Evolutionary conservation across 2,113 vertebrate species (phyloP).

Genomic region (Progne subis): DNA sequence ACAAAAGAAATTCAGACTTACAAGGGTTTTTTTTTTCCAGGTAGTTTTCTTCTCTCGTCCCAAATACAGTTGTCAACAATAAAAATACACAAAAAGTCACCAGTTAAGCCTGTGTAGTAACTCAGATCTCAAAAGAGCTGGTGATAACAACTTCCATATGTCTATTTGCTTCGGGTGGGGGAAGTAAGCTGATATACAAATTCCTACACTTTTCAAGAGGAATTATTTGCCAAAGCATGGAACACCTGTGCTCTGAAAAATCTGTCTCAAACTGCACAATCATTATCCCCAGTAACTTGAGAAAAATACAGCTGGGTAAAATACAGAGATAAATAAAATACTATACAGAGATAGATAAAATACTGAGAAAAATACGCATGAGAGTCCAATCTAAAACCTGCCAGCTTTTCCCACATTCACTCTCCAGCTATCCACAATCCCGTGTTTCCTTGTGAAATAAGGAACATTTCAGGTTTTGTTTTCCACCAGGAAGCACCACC

Average conservation of each 20-base stretch:
- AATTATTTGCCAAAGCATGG: neutral
- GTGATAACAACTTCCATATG: neutral
- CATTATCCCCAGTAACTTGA: neutral
- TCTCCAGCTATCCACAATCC: neutral
- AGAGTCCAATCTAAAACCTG: neutral
- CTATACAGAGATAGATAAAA: too few relatives aligned
- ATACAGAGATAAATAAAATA: too few relatives aligned
- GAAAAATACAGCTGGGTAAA: neutral
- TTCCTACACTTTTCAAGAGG: neutral
- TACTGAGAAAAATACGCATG: too few relatives aligned
- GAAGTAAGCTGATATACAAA: neutral
- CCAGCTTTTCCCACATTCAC: neutral
- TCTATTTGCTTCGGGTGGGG: accelerated
- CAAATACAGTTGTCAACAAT: neutral
- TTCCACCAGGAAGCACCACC: accelerated
- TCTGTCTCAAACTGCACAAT: neutral
- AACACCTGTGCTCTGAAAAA: neutral
- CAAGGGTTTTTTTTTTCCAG: neutral
- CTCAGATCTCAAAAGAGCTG: neutral
- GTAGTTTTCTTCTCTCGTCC: neutral
- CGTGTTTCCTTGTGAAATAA: neutral
- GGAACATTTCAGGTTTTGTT: neutral
- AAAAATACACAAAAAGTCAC: neutral
- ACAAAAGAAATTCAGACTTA: neutral
- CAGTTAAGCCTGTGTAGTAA: neutral